Conservation (phyloP, 2,888 invertebrate species). For the Drosophila histrio region DNA sequence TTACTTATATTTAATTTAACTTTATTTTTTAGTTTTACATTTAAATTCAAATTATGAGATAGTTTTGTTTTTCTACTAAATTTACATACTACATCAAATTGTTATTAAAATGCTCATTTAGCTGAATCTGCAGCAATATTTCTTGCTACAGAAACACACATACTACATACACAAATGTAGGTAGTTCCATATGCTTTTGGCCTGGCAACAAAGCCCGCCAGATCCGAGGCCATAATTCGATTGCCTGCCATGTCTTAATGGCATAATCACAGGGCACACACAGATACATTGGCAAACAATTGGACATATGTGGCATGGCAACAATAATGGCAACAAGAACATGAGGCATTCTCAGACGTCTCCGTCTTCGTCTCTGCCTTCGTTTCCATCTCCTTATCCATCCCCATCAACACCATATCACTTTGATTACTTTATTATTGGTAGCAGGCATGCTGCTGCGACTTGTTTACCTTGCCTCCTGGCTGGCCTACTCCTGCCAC, state of each 20-base stretch:
- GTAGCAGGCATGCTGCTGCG: conserved; percentile 46
- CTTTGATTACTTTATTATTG: conserved; percentile 82
- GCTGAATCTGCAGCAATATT: not conserved
- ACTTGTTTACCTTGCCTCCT: conserved; percentile 20
- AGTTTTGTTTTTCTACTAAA: not conserved
- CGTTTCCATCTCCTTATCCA: not conserved
- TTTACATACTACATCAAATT: not conserved
- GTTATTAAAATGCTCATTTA: not conserved
- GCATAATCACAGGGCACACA: conserved; percentile 60
- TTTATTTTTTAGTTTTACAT: no score
- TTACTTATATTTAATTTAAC: no score
- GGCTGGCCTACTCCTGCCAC: not conserved
- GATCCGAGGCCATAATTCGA: conserved; percentile 62
- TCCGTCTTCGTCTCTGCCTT: not conserved
- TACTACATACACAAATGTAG: not conserved
- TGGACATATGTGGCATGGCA: conserved; percentile 64
- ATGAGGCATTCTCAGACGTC: not conserved
- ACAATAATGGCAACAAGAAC: conserved; percentile 26
- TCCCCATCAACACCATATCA: conserved; percentile 72
- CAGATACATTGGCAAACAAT: conserved; percentile 26
- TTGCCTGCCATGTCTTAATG: conserved; percentile 64
- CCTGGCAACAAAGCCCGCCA: conserved; percentile 40
- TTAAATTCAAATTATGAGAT: no score
- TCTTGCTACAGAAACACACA: not conserved
- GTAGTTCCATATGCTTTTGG: not conserved